Base-by-base conservation (phyloP, 2,797 vertebrate genomes). In the Sebastes oblongus region DNA sequence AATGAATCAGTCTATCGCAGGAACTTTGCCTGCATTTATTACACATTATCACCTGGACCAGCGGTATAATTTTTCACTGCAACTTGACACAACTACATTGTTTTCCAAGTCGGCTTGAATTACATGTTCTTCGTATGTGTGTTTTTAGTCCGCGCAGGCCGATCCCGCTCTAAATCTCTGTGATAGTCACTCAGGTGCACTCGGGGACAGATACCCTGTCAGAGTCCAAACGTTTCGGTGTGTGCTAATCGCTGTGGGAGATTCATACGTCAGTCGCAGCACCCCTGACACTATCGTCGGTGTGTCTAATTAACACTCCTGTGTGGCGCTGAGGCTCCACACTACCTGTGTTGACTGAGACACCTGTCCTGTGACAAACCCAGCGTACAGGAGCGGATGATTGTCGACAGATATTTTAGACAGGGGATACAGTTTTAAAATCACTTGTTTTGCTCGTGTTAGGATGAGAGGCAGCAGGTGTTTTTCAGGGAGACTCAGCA, bases 271-370 rank as follows among this genome's bases (percentile, higher is more conserved):
- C 91, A 93, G 72, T 84, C 80, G 61, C 81, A 80, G 80, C 87
- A 88, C 87, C 90, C 90, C 88, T 29, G 77, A 88, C 77, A 78
- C 89, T 89, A 67, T 84, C 80, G 91, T 87, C 84, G 90, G 91
- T 91, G 88, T 91, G 90, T 93, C 92, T 94, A 92, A 94, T 95
- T 94, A 95, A 93, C 92, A 93, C 92, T 91, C 91, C 90, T 91
- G 87, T 90, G 84, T 88, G 90, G 84, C 67, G 82, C 84, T 88
- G 81, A 83, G 81, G 86, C 78, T 86, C 84, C 83, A 77, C 82
- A 77, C 79, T 89, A 87, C 86, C 82, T 88, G 86, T 71, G 81
- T 84, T 18, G 42, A 46, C 42, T 59, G 70, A 88, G 86, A 91
- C 90, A 91, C 90, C 89, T 91, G 86, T 90, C 82, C 76, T 84